Percentiles rank a stretch among this genome's conserved stretches.
These are phyloP conservation scores for Phenganax subtilis DNA, from an alignment of 92 coral and sea anemone genomes.

Conservation along the genomic window DNA sequence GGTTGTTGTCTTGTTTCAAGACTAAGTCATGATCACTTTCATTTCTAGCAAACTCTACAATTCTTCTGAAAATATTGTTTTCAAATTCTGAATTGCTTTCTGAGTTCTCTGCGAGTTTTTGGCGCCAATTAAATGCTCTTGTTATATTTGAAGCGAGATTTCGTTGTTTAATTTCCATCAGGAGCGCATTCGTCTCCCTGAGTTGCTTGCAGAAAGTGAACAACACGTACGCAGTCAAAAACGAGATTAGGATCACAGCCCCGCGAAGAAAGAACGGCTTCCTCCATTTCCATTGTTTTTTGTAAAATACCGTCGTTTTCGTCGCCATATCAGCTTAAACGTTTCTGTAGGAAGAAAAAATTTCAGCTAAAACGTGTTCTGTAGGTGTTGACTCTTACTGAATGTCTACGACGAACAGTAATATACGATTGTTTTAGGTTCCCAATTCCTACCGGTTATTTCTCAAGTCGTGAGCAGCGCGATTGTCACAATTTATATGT, in stretches of 20 bases:
- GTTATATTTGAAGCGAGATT: background rate
- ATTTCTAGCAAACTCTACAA: background rate
- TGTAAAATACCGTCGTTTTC: background rate
- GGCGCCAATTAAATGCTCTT: background rate
- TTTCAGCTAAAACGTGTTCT: no score
- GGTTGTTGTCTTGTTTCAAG: background rate
- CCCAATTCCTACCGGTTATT: no score
- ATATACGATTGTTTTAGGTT: no score
- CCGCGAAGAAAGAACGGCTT: conserved; percentile 9
- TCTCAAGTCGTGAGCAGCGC: no score
- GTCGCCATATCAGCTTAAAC: background rate
- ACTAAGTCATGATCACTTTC: background rate
- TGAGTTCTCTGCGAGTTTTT: background rate
- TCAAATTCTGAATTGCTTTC: background rate
- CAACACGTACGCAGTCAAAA: background rate
- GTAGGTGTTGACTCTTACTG: no score
- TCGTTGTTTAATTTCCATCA: background rate
- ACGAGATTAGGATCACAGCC: background rate
- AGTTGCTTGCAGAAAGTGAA: background rate
- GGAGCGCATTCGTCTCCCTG: background rate
- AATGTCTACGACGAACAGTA: no score
- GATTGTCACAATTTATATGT: no score
- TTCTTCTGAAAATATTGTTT: background rate
- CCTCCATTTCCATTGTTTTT: background rate
- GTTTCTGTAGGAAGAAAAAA: no score